Evolutionary conservation across 2,113 vertebrate species (phyloP).

Genomic region (Ahaetulla prasina): DNA sequence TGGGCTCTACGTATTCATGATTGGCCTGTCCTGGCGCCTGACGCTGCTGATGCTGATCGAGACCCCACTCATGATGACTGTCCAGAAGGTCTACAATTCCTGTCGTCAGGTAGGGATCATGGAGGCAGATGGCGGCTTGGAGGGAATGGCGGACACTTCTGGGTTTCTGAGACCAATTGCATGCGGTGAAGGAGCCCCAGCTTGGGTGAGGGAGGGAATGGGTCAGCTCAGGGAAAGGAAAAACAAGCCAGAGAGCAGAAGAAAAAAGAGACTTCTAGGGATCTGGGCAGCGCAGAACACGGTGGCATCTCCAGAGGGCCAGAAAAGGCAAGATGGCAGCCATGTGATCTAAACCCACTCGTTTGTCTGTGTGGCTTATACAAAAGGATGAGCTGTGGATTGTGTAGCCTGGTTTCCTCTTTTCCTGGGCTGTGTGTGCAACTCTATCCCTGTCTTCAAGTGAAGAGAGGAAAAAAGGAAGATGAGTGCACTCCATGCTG

Average conservation of each 20-base stretch:
- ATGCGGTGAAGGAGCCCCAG: background rate
- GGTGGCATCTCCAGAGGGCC: background rate
- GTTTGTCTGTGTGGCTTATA: background rate
- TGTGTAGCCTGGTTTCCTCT: background rate
- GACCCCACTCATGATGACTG: constrained; percentile 61
- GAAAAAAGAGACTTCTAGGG: background rate
- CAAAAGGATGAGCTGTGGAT: background rate
- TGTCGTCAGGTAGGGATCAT: constrained; percentile 66
- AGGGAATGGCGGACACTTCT: background rate
- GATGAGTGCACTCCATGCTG: background rate
- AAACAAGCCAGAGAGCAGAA: background rate
- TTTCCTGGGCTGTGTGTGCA: background rate
- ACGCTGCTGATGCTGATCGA: constrained; percentile 77
- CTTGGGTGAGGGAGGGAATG: background rate
- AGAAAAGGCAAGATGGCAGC: background rate
- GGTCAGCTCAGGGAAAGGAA: background rate
- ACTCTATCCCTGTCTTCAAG: background rate
- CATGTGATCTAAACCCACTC: background rate
- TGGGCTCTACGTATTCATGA: constrained; percentile 77
- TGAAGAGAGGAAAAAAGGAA: background rate
- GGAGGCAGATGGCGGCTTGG: rapidly evolving
- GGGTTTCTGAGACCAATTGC: background rate
- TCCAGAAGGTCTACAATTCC: constrained; percentile 71
- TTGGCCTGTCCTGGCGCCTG: constrained; percentile 75
- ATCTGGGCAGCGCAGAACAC: background rate